Evolutionary conservation across 2,113 vertebrate species (phyloP), one percentile per base, ranked within the genome.

Genomic region (Pyrgilauda ruficollis): DNA sequence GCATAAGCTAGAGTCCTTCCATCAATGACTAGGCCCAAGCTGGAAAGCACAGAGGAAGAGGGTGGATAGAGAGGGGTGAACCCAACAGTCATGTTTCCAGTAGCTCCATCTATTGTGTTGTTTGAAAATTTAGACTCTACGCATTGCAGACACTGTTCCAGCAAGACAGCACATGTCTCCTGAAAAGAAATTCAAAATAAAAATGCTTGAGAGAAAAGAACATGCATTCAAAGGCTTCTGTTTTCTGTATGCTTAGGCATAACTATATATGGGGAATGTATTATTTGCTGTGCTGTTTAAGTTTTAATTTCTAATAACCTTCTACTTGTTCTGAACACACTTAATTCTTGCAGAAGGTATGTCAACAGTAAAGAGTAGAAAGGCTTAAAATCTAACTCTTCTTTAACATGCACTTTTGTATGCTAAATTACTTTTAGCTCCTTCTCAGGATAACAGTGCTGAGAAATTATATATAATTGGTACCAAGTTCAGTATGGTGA

Each of bases 1-100:
- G 99, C 99, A 23, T 99, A 99, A 88, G 99, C 98, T 97, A 99
- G 77, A 12, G 99, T 99, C 53, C 98, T 98, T 18, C 99, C 99
- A 37, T 99, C 99, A 15, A 99, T 99, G 49, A 99, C 99, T 64
- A 99, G 97, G 93, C 99, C 99, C 53, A 98, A 97, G 74, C 97
- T 98, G 94, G 98, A 98, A 75, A 98, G 97, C 59, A 93, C 75
- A 47, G 97, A 35, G 78, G 94, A 49, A 59, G 96, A 89, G 68
- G 95, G 37, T 69, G 97, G 79, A 69, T 97, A 97, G 66, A 98
- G 87, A 33, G 98, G 93, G 9, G 84, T 81, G 56, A 98, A 98
- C 79, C 97, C 97, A 79, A 97, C 41, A 18, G 94, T 95, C 87
- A 97, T 90, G 72, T 89, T 89, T 73, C 97, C 97, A 80, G 97